Conservation (phyloP, 2,888 invertebrate species). For the Melitaea athalia region DNA sequence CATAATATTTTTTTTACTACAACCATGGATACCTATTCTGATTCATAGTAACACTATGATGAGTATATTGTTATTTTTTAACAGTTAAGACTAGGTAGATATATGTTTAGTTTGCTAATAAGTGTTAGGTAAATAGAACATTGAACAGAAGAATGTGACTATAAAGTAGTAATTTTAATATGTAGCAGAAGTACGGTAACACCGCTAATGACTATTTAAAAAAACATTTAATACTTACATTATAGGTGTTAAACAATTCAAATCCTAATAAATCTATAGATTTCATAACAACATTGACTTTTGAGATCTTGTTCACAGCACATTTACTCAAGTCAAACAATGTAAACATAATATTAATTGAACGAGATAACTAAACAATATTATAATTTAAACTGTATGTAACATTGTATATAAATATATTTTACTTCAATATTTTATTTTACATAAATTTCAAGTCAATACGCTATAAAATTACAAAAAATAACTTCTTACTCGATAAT, state of each 20-base stretch:
- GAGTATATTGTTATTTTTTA: not conserved
- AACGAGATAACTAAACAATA: slow-evolving; percentile 16
- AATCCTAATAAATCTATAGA: slow-evolving; percentile 3
- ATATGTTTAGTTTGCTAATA: no score
- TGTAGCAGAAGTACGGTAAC: no score
- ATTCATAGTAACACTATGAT: not conserved
- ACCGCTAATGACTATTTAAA: not conserved
- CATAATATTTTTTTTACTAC: not conserved
- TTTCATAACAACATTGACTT: slow-evolving; percentile 33
- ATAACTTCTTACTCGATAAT: slow-evolving; percentile 8
- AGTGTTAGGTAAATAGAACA: no score
- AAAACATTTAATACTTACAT: not conserved
- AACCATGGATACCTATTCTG: not conserved
- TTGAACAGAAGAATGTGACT: no score
- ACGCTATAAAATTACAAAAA: not conserved
- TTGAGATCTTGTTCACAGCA: slow-evolving; percentile 78
- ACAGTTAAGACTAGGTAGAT: no score
- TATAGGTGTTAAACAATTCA: not conserved
- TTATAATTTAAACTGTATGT: slow-evolving; percentile 21
- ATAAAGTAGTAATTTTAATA: no score
- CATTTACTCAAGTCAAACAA: slow-evolving; percentile 41
- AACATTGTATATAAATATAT: slow-evolving; percentile 20
- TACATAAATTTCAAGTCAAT: slow-evolving; percentile 6
- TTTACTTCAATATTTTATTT: slow-evolving; percentile 2
- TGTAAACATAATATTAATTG: slow-evolving; percentile 15